Conservation (phyloP, 2,888 invertebrate genomes). For the Xanthia togata region DNA sequence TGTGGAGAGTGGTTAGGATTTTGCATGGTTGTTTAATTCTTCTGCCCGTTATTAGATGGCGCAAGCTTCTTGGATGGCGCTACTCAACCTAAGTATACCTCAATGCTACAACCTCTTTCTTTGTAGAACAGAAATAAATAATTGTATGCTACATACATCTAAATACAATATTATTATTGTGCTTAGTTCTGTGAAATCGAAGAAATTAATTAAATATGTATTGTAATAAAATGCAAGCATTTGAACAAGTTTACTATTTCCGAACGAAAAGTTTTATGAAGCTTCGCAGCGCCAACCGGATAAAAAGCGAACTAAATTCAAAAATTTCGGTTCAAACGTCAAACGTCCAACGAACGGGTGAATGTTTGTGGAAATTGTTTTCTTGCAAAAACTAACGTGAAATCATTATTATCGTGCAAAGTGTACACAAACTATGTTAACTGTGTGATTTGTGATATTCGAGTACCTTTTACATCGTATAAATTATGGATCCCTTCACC, state of each 20-base stretch:
- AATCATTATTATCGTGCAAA: slow-evolving; percentile 25
- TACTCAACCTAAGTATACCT: neutral
- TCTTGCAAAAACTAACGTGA: slow-evolving; percentile 42
- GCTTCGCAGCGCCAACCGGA: slow-evolving; percentile 76
- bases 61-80: neutral
- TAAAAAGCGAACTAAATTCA: slow-evolving; percentile 75
- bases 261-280: slow-evolving; percentile 41
- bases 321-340: slow-evolving; percentile 85
- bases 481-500: slow-evolving; percentile 92
- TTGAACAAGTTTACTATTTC: slow-evolving; percentile 22
- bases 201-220: too few species aligned
- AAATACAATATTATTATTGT: neutral
- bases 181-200: neutral
- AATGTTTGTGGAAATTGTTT: slow-evolving; percentile 62
- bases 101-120: neutral
- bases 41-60: neutral
- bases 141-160: too few species aligned
- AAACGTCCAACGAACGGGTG: slow-evolving; percentile 77
- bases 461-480: slow-evolving; percentile 55
- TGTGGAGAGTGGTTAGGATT: neutral
- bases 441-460: slow-evolving; percentile 66
- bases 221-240: neutral
- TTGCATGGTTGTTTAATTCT: neutral
- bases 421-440: slow-evolving; percentile 67
- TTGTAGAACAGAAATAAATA: too few species aligned